Evolutionary conservation across 2,797 vertebrate species (phyloP), one percentile per base, ranked within the genome.

Genomic region (Brotula barbata): DNA sequence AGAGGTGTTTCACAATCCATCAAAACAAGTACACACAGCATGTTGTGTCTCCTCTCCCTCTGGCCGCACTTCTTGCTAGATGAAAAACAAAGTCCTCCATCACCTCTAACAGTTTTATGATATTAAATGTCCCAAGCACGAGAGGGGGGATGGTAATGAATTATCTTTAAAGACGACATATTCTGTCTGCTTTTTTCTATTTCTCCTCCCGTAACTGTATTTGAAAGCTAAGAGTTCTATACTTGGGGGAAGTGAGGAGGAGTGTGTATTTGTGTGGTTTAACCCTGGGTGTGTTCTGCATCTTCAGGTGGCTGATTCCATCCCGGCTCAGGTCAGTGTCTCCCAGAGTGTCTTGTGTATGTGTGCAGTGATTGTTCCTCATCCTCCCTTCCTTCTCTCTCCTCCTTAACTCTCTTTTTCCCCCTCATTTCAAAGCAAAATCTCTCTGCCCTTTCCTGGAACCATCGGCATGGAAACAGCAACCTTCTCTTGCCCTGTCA

Each of bases 281-380:
- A 91, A 90, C 71, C 34, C 49, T 85, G 64, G 73, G 81, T 91
- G 80, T 91, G 83, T 89, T 91, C 68, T 89, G 64, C 83, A 22
- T 90, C 90, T 88, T 73, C 80, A 92, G 91, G 90, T 92, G 83
- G 87, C 90, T 64, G 91, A 92, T 67, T 91, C 91, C 82, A 89
- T 92, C 75, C 91, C 90, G 1, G 91, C 90, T 77, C 90, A 91
- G 91, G 91, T 92, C 85, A 92, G 90, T 91, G 74, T 71, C 64
- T 68, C 58, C 78, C 72, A 72, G 72, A 50, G 64, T 71, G 58
- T 78, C 59, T 58, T 75, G 43, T 61, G 58, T 85, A 11, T 69
- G 66, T 73, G 69, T 79, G 80, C 68, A 59, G 76, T 83, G 71
- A 50, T 72, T 34, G 11, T 44, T 36, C 42, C 31, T 49, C 51